A percentile compares a stretch with the other conserved stretches of the same genome.
Evolutionary conservation across 2,888 invertebrate species (phyloP).

Genomic region (Pantelozetes paolii): DNA sequence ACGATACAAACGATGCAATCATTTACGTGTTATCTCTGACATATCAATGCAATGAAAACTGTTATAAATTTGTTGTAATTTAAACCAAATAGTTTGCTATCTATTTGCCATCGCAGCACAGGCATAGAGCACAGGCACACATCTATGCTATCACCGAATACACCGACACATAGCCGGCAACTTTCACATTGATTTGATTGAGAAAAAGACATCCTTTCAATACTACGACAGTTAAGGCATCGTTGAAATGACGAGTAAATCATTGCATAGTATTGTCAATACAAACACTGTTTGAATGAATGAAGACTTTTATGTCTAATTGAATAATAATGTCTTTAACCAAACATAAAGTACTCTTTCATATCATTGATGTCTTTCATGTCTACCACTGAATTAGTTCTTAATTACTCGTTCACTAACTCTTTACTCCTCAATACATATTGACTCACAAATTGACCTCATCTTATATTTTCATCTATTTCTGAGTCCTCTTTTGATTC

Average conservation of each 20-base stretch:
- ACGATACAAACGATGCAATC: background rate
- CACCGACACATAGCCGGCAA: slow-evolving; percentile 2
- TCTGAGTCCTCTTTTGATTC: too few relatives aligned
- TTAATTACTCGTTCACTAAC: slow-evolving; percentile 11
- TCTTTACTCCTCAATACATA: background rate
- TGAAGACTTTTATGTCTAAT: slow-evolving; percentile 29
- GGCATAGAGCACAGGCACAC: too few relatives aligned
- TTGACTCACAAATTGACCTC: background rate
- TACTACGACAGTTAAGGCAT: slow-evolving; percentile 13
- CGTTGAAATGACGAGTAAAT: slow-evolving; percentile 8
- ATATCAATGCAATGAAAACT: slow-evolving; percentile 18
- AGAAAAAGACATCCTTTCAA: slow-evolving; percentile 29
- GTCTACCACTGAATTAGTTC: slow-evolving; percentile 1
- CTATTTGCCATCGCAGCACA: slow-evolving; percentile 25
- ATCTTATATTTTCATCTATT: too few relatives aligned
- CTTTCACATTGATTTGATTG: slow-evolving; percentile 20
- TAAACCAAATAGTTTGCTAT: slow-evolving; percentile 31
- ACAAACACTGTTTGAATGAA: slow-evolving; percentile 1
- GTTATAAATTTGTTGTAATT: slow-evolving; percentile 28
- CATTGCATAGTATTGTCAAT: background rate
- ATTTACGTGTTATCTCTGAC: slow-evolving; percentile 21
- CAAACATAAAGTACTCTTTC: slow-evolving; percentile 29
- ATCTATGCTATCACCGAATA: background rate
- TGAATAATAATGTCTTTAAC: slow-evolving; percentile 17
- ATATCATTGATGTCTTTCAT: background rate